Percentiles rank a stretch among this genome's conserved stretches.
These are phyloP conservation scores for Apoda limacodes DNA, from an alignment of 2,888 invertebrate genomes.

Conservation along the genomic window DNA sequence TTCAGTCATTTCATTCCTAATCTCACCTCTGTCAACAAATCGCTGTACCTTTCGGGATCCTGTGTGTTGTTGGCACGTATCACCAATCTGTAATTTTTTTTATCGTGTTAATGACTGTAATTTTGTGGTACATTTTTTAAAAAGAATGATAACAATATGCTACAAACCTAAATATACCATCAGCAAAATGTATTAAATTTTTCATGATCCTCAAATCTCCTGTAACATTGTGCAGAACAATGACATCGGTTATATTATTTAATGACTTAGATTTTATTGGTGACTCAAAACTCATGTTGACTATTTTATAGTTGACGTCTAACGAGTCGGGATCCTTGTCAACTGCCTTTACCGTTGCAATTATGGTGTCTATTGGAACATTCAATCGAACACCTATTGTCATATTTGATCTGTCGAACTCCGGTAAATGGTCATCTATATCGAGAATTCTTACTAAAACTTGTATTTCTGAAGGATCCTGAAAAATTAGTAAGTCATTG, in stretches of 20 bases:
- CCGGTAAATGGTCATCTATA: constrained; percentile 80
- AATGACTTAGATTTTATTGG: constrained; percentile 53
- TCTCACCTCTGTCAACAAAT: constrained; percentile 61
- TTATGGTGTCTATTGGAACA: constrained; percentile 78
- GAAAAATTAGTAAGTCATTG: constrained; percentile 24
- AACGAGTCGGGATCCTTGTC: constrained; percentile 77
- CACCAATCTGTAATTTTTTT: constrained; percentile 44
- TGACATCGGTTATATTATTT: constrained; percentile 60
- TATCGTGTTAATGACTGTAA: not conserved
- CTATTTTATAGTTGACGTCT: constrained; percentile 73
- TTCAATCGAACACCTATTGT: constrained; percentile 81
- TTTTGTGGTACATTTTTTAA: not conserved
- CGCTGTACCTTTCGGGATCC: constrained; percentile 58
- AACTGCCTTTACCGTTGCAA: constrained; percentile 74
- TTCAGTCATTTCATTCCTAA: too few species aligned
- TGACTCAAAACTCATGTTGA: constrained; percentile 69
- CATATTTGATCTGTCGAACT: constrained; percentile 71
- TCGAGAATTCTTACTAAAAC: constrained; percentile 74
- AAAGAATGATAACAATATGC: not conserved
- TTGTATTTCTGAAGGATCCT: constrained; percentile 78
- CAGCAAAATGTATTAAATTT: constrained; percentile 73
- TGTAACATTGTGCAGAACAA: constrained; percentile 74
- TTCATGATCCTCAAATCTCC: constrained; percentile 79
- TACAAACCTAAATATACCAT: constrained; percentile 73
- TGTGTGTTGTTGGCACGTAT: constrained; percentile 74